Evolutionary conservation across 2,113 vertebrate species (phyloP).

Genomic region (Amphiprion ocellaris): DNA sequence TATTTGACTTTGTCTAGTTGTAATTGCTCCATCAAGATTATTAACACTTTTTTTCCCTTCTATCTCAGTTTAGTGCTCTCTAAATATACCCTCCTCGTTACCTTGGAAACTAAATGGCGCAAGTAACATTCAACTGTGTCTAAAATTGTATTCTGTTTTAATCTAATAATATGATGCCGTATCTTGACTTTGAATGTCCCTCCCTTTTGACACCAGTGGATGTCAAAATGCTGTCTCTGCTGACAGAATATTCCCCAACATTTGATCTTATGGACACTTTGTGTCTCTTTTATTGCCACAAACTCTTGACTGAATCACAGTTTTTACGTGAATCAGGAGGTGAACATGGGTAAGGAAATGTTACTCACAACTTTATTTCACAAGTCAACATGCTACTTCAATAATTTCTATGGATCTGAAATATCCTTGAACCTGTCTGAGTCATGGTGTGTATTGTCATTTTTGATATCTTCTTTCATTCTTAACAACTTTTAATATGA

Average conservation of each 20-base stretch:
- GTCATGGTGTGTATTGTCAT: too few species aligned
- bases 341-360: constrained; percentile 11
- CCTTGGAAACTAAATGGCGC: constrained; percentile 85
- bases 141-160: constrained; percentile 77
- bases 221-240: constrained; percentile 44
- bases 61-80: constrained; percentile 73
- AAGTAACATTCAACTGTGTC: constrained; percentile 80
- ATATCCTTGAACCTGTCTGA: background rate
- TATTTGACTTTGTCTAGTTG: constrained; percentile 78
- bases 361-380: constrained; percentile 30
- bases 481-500: too few species aligned
- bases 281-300: constrained; percentile 18
- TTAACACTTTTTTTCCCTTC: constrained; percentile 66
- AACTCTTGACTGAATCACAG: constrained; percentile 24
- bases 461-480: too few species aligned
- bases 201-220: constrained; percentile 57
- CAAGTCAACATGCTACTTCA: background rate
- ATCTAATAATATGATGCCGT: constrained; percentile 67
- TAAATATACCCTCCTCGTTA: constrained; percentile 84
- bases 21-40: constrained; percentile 74
- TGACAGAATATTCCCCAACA: constrained; percentile 4
- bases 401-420: background rate
- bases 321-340: constrained; percentile 18
- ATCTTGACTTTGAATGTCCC: constrained; percentile 39
- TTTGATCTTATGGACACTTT: constrained; percentile 25